A percentile compares a stretch with the other conserved stretches of the same genome.
These are phyloP conservation scores for Spea multiplicata DNA, from an alignment of 2,113 vertebrate genomes.

Conservation along the genomic window DNA sequence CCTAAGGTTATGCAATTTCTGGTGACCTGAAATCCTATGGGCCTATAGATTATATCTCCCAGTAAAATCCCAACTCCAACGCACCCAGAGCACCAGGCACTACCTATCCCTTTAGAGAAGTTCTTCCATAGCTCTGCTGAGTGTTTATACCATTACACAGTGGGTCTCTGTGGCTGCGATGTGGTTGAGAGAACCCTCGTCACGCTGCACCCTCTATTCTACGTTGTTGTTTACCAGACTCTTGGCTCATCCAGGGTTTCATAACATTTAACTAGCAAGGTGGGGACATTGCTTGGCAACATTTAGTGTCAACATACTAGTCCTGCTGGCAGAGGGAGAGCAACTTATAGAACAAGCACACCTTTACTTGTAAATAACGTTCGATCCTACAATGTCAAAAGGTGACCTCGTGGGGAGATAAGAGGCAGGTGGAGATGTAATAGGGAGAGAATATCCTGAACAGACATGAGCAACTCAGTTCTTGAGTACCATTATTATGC, in stretches of 20 bases:
- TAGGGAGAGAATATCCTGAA: not conserved
- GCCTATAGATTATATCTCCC: no score
- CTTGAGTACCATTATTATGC: no score
- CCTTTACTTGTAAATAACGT: conserved; percentile 34
- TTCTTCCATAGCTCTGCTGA: no score
- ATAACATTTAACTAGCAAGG: conserved; percentile 25
- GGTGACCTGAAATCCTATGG: no score
- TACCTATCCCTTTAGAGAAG: no score
- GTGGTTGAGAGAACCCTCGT: not conserved
- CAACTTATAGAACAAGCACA: not conserved
- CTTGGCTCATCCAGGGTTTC: not conserved
- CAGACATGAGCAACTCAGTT: no score
- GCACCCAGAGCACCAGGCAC: no score
- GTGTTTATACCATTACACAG: no score
- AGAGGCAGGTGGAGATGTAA: not conserved
- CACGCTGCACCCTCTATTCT: not conserved
- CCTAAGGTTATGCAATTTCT: no score
- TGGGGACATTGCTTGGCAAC: conserved; percentile 34
- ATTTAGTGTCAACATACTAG: not conserved
- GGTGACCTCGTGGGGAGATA: not conserved
- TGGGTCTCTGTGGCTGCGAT: no score
- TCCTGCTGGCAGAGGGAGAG: conserved; percentile 6
- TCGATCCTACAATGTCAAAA: not conserved
- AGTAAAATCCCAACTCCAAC: no score
- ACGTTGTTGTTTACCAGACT: not conserved